phyloP scores from a whole-genome alignment of 1,140 invertebrate species.

The Bombus huntii region DNA sequence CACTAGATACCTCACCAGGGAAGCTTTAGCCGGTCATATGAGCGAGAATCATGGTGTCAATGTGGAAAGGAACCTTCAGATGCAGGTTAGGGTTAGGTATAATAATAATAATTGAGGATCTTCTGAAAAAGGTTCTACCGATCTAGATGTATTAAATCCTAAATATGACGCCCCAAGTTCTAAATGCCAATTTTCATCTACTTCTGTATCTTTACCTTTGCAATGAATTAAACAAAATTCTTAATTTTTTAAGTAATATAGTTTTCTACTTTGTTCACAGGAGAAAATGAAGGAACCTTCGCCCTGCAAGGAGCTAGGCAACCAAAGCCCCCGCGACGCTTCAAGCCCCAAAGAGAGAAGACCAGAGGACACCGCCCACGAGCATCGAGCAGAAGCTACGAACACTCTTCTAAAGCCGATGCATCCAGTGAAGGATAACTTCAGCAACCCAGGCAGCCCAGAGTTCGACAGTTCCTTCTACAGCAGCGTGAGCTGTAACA shows the following conservation, averaged over 20 bases:
- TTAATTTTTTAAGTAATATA: background rate
- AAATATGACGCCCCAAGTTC: too few relatives aligned
- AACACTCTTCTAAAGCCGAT: conserved; percentile 46
- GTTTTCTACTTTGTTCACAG: conserved; percentile 3
- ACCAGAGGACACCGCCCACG: conserved; percentile 35
- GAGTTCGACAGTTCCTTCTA: conserved; percentile 85
- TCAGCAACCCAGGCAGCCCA: conserved; percentile 71
- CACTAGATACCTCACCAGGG: conserved; percentile 77
- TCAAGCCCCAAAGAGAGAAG: conserved; percentile 51
- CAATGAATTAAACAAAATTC: background rate
- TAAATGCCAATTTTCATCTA: background rate
- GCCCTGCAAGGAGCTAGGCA: conserved; percentile 46
- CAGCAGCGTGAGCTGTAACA: conserved; percentile 84
- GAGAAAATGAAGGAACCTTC: conserved; percentile 59
- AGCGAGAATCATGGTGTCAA: conserved; percentile 69
- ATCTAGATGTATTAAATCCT: too few relatives aligned
- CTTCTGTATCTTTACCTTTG: background rate
- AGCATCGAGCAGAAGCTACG: conserved; percentile 26
- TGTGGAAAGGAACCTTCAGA: conserved; percentile 52
- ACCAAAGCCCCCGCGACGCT: conserved; percentile 42
- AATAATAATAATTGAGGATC: too few relatives aligned
- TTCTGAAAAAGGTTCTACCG: too few relatives aligned
- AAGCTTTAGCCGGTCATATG: conserved; percentile 72
- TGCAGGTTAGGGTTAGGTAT: conserved; percentile 33
- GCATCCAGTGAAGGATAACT: conserved; percentile 44